These are phyloP conservation scores for Nasonia giraulti DNA, from an alignment of 1,140 invertebrate genomes.

Conservation along the genomic window DNA sequence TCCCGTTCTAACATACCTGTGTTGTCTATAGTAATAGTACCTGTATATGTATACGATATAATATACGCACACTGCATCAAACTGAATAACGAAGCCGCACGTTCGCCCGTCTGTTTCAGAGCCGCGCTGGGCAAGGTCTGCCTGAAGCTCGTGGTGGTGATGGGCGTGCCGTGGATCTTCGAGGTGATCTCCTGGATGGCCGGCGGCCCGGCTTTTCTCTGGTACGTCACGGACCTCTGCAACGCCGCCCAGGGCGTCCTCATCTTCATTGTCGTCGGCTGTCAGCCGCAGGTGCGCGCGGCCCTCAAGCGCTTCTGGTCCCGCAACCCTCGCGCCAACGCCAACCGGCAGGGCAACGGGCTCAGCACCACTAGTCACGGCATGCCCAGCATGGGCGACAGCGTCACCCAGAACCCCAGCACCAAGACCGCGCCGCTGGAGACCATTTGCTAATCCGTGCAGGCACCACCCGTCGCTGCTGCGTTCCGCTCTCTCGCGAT, in stretches of 20 bases:
- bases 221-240: constrained; percentile 87
- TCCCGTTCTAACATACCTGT: too few species aligned
- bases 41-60: not conserved
- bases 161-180: constrained; percentile 90
- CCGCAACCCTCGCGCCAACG: constrained; percentile 75
- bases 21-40: not conserved
- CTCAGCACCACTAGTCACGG: constrained; percentile 82
- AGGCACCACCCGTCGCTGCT: not conserved
- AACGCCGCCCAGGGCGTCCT: constrained; percentile 91
- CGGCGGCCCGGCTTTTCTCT: constrained; percentile 84
- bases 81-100: not conserved
- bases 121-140: constrained; percentile 86
- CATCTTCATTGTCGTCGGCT: constrained; percentile 91
- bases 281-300: constrained; percentile 87
- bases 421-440: constrained; percentile 78
- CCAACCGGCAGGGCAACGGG: constrained; percentile 73
- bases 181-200: constrained; percentile 85
- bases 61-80: not conserved
- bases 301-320: constrained; percentile 80
- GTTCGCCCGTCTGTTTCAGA: constrained; percentile 72
- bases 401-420: constrained; percentile 82
- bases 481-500: not conserved
- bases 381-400: constrained; percentile 84
- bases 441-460: constrained; percentile 73
- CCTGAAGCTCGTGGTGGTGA: constrained; percentile 88